These are phyloP conservation scores for Rostratula benghalensis DNA, from an alignment of 2,113 vertebrate genomes.

Conservation along the genomic window DNA sequence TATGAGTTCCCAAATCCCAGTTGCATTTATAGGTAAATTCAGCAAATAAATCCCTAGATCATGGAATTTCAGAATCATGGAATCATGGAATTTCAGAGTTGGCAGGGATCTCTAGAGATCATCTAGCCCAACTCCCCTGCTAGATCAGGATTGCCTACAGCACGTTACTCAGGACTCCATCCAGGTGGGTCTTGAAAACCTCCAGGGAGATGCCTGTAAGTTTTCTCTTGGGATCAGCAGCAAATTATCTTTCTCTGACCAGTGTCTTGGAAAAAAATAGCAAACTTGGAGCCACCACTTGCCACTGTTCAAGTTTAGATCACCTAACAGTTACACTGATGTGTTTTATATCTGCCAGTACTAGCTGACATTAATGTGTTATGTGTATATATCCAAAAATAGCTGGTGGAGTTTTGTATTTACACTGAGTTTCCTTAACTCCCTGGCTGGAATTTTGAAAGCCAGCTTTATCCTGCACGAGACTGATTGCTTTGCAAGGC, in stretches of 20 bases:
- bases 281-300: not conserved
- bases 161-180: no score
- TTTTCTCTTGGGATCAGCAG: not conserved
- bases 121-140: no score
- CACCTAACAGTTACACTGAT: not conserved
- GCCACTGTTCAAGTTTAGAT: not conserved
- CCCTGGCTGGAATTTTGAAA: slow-evolving; percentile 36
- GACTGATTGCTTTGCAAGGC: slow-evolving; percentile 46
- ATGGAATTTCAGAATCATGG: no score
- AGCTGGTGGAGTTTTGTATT: slow-evolving; percentile 1
- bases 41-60: not conserved
- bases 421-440: slow-evolving; percentile 23
- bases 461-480: slow-evolving; percentile 34
- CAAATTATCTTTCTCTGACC: not conserved
- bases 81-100: no score
- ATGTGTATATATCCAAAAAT: slow-evolving; percentile 8
- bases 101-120: no score
- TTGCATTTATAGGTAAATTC: not conserved
- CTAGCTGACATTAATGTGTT: not conserved
- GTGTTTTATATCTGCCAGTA: not conserved
- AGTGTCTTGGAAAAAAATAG: not conserved
- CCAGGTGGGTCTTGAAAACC: no score
- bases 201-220: accelerated
- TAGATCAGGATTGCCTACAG: no score
- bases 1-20: not conserved